These are phyloP conservation scores for Aphaenogaster ashmeadi DNA, from an alignment of 1,140 invertebrate species.

Conservation along the genomic window DNA sequence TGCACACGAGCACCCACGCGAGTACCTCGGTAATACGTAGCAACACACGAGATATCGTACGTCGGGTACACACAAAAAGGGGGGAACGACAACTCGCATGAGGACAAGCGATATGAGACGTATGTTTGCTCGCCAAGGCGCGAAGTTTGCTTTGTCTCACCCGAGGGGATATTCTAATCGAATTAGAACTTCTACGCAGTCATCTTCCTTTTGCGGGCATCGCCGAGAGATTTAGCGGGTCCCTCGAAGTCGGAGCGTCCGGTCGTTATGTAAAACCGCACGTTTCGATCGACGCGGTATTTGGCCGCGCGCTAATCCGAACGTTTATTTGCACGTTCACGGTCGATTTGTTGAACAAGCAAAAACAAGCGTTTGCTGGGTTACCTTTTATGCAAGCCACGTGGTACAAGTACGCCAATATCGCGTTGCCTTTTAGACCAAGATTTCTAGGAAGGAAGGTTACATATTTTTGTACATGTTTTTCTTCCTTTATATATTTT, in stretches of 20 bases:
- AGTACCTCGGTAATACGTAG: neutral
- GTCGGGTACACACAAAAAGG: neutral
- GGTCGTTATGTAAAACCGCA: constrained; percentile 28
- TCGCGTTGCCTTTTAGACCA: neutral
- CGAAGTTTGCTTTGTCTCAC: constrained; percentile 41
- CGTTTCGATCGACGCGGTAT: neutral
- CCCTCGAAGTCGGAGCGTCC: neutral
- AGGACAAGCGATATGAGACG: constrained; percentile 1
- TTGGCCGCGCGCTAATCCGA: constrained; percentile 23
- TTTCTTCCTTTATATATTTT: neutral
- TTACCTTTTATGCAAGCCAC: neutral
- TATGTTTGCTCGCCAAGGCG: constrained; percentile 29
- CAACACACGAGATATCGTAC: constrained; percentile 41
- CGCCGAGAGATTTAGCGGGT: neutral
- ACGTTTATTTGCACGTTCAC: constrained; percentile 31
- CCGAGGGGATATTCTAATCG: constrained; percentile 47
- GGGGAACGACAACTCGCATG: neutral
- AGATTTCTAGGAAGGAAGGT: neutral
- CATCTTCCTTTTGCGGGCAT: neutral
- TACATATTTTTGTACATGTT: neutral
- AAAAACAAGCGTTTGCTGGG: constrained; percentile 2
- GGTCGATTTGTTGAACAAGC: constrained; percentile 42
- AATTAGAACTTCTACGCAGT: constrained; percentile 40
- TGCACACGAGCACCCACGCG: neutral
- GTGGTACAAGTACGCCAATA: neutral